Base-by-base conservation (phyloP, 2,797 vertebrate genomes). In the Hypotaenidia okinawae region DNA sequence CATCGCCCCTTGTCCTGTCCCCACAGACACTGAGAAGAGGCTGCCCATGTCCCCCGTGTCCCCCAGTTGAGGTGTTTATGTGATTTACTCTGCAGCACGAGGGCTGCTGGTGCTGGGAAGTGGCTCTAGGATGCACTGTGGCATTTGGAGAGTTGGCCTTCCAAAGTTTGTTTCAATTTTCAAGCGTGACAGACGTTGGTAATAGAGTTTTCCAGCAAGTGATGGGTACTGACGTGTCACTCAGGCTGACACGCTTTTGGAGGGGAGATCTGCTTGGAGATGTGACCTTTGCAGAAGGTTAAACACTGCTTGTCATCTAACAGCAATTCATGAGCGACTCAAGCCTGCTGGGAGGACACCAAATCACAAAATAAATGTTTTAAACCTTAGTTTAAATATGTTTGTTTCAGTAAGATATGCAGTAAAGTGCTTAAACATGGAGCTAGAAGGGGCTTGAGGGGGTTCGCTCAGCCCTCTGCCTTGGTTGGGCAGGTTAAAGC, bases 211-310 rank as follows among this genome's bases (percentile, higher is more conserved):
- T 57, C 58, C 76, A 69, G 70, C 37, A 92, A 89, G 82, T 28
- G 67, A 49, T 82, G 95, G 81, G 84, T 67, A 47, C 81, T 90
- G 88, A 70, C 70, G 19, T 39, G 83, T 78, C 91, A 43, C 74
- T 96, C 93, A 89, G 58, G 64, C 66, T 97, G 92, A 64, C 39
- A 6, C 27, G 39, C 43, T 73, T 96, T 79, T 54, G 78, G 47
- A 72, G 83, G 28, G 54, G 67, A 67, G 47, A 24, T 55, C 69
- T 78, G 70, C 63, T 83, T 89, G 45, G 33, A 14, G 5, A 10
- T 72, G 64, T 89, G 93, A 72, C 70, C 69, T 82, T 85, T 94
- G 58, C 67, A 57, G 87, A 90, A 90, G 67, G 92, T 91, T 61
- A 86, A 49, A 59, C 80, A 49, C 61, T 78, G 30, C 28, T 32